These are phyloP conservation scores for Apoda limacodes DNA, from an alignment of 2,888 invertebrate species.

Conservation along the genomic window DNA sequence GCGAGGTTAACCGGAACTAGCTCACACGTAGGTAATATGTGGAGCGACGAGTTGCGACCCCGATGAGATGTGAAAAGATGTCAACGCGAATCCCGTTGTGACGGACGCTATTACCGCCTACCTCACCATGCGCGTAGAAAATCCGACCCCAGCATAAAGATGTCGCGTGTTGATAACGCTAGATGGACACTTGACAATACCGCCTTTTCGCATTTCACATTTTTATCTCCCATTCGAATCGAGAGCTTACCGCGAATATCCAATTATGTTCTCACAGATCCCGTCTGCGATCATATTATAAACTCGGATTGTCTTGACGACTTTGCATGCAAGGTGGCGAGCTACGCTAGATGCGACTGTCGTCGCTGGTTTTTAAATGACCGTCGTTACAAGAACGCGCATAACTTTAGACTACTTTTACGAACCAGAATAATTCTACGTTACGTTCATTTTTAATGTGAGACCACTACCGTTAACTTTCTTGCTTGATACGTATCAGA, in stretches of 20 bases:
- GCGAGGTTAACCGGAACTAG: conserved; percentile 56
- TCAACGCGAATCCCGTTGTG: conserved; percentile 20
- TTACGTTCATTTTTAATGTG: conserved; percentile 45
- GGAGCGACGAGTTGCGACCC: conserved; percentile 63
- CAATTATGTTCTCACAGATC: conserved; percentile 47
- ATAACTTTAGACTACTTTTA: too few species aligned
- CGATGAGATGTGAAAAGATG: conserved; percentile 64
- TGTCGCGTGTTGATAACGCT: conserved; percentile 55
- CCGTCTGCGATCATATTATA: conserved; percentile 38
- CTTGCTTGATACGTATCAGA: conserved; percentile 35
- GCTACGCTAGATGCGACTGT: too few species aligned
- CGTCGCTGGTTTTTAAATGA: conserved; percentile 32
- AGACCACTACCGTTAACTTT: too few species aligned
- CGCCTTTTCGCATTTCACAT: conserved; percentile 35
- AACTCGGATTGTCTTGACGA: conserved; percentile 28
- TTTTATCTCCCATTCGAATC: conserved; percentile 41
- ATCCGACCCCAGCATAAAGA: conserved; percentile 55
- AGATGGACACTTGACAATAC: conserved; percentile 51
- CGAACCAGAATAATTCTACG: conserved; percentile 33
- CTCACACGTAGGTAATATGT: conserved; percentile 56
- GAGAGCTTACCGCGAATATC: conserved; percentile 44
- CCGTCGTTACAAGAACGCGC: conserved; percentile 35
- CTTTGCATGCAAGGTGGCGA: conserved; percentile 39
- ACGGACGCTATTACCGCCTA: conserved; percentile 59
- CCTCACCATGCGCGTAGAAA: conserved; percentile 57